Evolutionary conservation across 2,888 invertebrate species (phyloP).

Genomic region (Pterostichus niger): DNA sequence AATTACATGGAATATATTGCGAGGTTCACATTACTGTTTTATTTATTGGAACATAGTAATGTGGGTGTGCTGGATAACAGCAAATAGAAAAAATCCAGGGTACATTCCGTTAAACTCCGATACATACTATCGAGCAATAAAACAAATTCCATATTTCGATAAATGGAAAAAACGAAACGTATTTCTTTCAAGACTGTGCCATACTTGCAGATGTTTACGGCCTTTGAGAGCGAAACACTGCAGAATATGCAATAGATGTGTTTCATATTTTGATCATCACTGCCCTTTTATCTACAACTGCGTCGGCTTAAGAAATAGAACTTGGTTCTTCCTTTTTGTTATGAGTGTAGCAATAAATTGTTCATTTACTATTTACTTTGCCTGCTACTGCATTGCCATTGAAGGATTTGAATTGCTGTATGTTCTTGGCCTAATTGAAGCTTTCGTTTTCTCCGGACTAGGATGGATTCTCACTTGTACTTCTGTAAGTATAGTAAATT

Average conservation of each 20-base stretch:
- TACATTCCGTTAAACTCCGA: constrained; percentile 94
- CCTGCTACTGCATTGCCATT: constrained; percentile 90
- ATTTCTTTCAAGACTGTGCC: constrained; percentile 90
- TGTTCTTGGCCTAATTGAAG: constrained; percentile 89
- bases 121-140: constrained; percentile 93
- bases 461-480: constrained; percentile 94
- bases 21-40: constrained; percentile 93
- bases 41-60: constrained; percentile 94
- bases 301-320: constrained; percentile 93
- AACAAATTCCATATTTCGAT: constrained; percentile 95
- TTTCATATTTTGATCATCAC: constrained; percentile 94
- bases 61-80: constrained; percentile 96
- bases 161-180: constrained; percentile 94
- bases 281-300: constrained; percentile 98
- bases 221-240: constrained; percentile 95
- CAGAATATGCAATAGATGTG: constrained; percentile 90
- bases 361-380: constrained; percentile 92
- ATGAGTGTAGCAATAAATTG: constrained; percentile 93
- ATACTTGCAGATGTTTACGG: constrained; percentile 93
- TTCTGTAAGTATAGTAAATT: constrained; percentile 82
- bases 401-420: constrained; percentile 93
- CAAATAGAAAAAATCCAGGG: constrained; percentile 93
- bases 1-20: constrained; percentile 92
- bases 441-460: constrained; percentile 90
- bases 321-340: constrained; percentile 96